Percentiles rank a stretch among this genome's conserved stretches.
These are phyloP conservation scores for Syngnathus rostellatus DNA, from an alignment of 2,797 vertebrate genomes.

Conservation along the genomic window DNA sequence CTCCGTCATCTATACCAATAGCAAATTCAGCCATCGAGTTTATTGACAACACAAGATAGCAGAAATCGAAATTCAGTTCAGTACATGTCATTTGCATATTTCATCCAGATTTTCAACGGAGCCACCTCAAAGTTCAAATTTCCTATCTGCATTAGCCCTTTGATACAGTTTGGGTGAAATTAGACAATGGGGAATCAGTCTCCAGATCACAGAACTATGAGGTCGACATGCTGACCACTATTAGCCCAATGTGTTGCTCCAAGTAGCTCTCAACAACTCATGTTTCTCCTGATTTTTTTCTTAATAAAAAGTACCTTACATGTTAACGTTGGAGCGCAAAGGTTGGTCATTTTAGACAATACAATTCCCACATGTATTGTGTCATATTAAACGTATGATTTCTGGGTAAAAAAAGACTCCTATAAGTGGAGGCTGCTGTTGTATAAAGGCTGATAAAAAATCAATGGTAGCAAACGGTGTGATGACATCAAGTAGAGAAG, in stretches of 20 bases:
- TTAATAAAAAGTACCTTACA: no score
- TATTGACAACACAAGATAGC: not conserved
- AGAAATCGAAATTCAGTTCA: not conserved
- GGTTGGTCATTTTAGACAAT: not conserved
- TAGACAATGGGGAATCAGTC: not conserved
- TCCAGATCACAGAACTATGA: not conserved
- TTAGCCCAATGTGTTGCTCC: not conserved
- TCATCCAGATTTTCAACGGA: not conserved
- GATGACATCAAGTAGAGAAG: conserved; percentile 26
- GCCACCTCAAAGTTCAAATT: not conserved
- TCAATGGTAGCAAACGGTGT: conserved; percentile 11
- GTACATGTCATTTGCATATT: not conserved
- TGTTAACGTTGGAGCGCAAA: not conserved
- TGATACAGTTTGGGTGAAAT: not conserved
- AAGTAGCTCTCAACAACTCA: not conserved
- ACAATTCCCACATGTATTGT: not conserved
- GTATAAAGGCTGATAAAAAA: conserved; percentile 7
- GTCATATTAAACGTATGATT: not conserved
- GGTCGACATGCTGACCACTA: no score
- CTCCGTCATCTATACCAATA: not conserved
- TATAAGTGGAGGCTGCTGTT: not conserved
- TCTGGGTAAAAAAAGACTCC: not conserved
- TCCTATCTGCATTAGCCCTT: not conserved
- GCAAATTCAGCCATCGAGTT: not conserved
- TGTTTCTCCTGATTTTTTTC: no score